phyloP scores from a whole-genome alignment of 2,797 vertebrate genomes.

The Sebastes melanostomus region DNA sequence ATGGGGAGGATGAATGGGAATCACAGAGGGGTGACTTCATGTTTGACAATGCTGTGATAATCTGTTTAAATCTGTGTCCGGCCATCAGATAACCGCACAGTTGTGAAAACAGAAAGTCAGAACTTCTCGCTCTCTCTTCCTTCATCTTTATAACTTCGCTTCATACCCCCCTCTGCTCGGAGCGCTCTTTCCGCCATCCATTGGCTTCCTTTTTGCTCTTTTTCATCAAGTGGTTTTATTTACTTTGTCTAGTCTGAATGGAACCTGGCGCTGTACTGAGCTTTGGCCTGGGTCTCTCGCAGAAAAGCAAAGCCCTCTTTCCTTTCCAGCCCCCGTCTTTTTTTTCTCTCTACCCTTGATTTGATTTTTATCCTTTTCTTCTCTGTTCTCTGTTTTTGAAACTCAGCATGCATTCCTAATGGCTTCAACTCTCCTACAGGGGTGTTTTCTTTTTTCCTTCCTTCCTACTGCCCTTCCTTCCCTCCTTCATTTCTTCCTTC shows the following conservation, averaged over 20 bases:
- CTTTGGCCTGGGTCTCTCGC: constrained; percentile 52
- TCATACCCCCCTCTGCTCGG: background rate
- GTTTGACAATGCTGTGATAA: constrained; percentile 50
- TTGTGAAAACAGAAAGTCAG: constrained; percentile 35
- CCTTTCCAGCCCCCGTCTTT: constrained; percentile 41
- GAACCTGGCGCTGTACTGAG: constrained; percentile 65
- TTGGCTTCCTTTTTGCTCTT: constrained; percentile 46
- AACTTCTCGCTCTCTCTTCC: constrained; percentile 12
- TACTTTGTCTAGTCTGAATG: constrained; percentile 71
- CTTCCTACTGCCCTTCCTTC: constrained; percentile 29
- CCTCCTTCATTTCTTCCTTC: constrained; percentile 19
- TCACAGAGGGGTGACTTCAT: constrained; percentile 21
- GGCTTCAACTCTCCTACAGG: constrained; percentile 33
- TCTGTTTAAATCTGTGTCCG: constrained; percentile 53
- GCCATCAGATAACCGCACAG: constrained; percentile 59
- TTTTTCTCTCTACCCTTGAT: constrained; percentile 46
- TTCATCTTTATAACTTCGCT: constrained; percentile 16
- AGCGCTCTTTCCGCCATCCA: constrained; percentile 17
- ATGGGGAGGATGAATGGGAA: background rate
- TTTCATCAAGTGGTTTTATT: constrained; percentile 69
- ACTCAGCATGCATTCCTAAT: constrained; percentile 65
- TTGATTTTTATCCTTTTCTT: constrained; percentile 67
- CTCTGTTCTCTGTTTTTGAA: constrained; percentile 59
- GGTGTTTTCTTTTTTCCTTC: constrained; percentile 34
- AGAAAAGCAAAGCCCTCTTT: constrained; percentile 45